Evolutionary conservation across 2,888 invertebrate genomes (phyloP), one percentile per base, ranked within the genome.

Genomic region (Epistrophe grossulariae): DNA sequence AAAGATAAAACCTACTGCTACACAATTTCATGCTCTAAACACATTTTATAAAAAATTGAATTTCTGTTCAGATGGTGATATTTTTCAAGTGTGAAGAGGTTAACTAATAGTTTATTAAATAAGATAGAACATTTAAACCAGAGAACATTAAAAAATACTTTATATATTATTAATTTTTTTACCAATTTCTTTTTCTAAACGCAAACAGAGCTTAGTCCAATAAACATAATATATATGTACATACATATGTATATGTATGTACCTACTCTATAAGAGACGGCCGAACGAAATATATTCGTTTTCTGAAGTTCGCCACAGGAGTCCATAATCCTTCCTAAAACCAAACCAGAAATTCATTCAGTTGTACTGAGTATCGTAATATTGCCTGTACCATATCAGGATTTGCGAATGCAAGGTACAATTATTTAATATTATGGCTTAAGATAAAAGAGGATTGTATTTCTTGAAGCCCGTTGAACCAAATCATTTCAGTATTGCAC

Each of bases 381-480:
- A 79, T 60, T 62, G 73, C 79, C 60, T 60, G 45, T 59, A 59
- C 50, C 52, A 38, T 73, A 52, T 59, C 35, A 57, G 71, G 64
- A 80, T 72, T 76, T 66, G 66, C 43, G 71, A 76, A 72, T 76
- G 50, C 80, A 66, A 74, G 74, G 76, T 84, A 84, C 84, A 74
- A 79, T 79, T 72, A 80, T 77, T 66, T 77, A 80, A 81, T 85
- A 85, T 66, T 81, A 78, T 70, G 57, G 77, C 62, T 81, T 85
- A 73, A 85, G 84, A 85, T 85, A 78, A 85, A 85, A 81, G 84
- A 81, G 70, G 77, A 85, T 70, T 70, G 81, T 55, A 48, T 55
- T 73, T 62, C 62, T 85, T 62, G 50, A 57, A 70, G 72, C 62
- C 70, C 76, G 71, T 76, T 59, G 62, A 78, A 59, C 60, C 38